Conservation (phyloP, 2,797 vertebrate species). For the Sarcoramphus papa region DNA sequence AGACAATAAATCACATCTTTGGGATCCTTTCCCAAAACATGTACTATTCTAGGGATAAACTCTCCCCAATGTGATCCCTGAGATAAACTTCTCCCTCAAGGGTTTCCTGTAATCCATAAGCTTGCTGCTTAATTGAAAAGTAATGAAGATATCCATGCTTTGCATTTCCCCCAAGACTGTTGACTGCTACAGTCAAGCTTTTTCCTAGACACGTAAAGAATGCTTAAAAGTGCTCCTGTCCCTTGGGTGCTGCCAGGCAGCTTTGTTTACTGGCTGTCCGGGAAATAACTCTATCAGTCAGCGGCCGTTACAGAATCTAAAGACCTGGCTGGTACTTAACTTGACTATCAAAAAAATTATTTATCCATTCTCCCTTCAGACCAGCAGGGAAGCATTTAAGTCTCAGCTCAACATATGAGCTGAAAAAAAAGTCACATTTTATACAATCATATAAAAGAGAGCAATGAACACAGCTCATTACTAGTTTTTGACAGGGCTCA, state of each 20-base stretch:
- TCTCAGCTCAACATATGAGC: not conserved
- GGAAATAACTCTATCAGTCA: conserved; percentile 17
- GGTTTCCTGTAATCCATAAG: not conserved
- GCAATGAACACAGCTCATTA: not conserved
- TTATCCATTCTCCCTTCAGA: not conserved
- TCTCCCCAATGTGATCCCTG: not conserved
- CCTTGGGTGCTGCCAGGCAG: not conserved
- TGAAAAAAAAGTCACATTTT: not conserved
- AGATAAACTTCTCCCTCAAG: not conserved
- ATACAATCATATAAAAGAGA: not conserved
- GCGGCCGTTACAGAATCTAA: not conserved
- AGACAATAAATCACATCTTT: not conserved
- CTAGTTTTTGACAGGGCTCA: not conserved
- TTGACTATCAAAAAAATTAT: not conserved
- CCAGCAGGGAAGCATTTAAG: not conserved
- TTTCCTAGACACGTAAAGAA: conserved; percentile 9
- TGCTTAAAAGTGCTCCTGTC: not conserved
- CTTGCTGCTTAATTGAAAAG: conserved; percentile 39
- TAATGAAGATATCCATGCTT: conserved; percentile 35
- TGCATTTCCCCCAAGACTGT: conserved; percentile 17
- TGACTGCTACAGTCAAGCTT: conserved; percentile 1
- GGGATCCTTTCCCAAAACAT: not conserved
- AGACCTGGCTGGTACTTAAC: not conserved
- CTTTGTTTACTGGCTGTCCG: not conserved
- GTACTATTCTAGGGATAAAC: not conserved